These are phyloP conservation scores for Heliconius himera DNA, from an alignment of 1,140 invertebrate genomes.

Conservation along the genomic window DNA sequence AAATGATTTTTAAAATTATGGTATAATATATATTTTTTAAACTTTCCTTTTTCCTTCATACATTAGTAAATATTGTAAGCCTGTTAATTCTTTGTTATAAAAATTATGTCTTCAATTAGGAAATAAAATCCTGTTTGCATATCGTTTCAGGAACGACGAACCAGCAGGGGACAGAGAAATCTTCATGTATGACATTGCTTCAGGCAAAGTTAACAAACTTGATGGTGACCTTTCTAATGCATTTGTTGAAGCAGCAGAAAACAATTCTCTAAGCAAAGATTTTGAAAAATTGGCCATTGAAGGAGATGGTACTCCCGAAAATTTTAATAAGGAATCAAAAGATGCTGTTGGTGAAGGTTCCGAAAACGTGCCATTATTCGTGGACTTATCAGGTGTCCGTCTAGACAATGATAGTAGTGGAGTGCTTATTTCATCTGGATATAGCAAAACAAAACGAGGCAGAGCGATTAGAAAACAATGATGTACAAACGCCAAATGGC, in stretches of 20 bases:
- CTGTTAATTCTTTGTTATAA: no score
- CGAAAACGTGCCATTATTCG: constrained; percentile 76
- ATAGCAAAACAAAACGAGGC: constrained; percentile 81
- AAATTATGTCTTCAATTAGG: no score
- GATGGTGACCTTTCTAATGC: constrained; percentile 89
- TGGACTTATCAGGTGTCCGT: constrained; percentile 70
- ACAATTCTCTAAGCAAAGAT: constrained; percentile 87
- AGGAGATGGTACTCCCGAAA: constrained; percentile 81
- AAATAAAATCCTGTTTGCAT: no score
- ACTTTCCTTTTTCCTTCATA: no score
- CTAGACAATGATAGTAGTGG: constrained; percentile 69
- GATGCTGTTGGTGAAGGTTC: constrained; percentile 65
- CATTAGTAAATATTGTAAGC: no score
- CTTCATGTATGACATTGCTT: constrained; percentile 91
- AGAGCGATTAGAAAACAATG: constrained; percentile 71
- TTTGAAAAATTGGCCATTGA: constrained; percentile 83
- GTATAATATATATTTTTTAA: no score
- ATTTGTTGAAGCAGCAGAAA: constrained; percentile 91
- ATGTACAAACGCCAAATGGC: constrained; percentile 50
- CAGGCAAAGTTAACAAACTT: constrained; percentile 85
- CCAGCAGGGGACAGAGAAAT: constrained; percentile 86
- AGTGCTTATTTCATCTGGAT: constrained; percentile 80
- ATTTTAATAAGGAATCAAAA: constrained; percentile 63
- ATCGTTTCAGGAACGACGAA: constrained; percentile 78
- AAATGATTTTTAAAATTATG: no score